Evolutionary conservation across 2,113 vertebrate genomes (phyloP).

Genomic region (Psittacara wagleri): DNA sequence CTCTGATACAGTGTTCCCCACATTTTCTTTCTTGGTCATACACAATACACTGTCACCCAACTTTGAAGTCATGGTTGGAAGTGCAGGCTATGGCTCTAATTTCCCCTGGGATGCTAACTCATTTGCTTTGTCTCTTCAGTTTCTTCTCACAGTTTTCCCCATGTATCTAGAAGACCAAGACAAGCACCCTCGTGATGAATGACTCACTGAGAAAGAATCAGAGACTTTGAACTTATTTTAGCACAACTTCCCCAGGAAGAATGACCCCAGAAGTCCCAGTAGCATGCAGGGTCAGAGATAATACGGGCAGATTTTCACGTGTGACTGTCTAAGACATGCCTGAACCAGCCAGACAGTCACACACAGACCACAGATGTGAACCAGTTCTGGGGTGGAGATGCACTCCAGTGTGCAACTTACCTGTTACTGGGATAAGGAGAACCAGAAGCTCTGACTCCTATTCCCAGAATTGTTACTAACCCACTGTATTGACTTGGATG

Average conservation of each 20-base stretch:
- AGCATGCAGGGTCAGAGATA: neutral
- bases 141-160: constrained; percentile 26
- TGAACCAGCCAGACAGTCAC: neutral
- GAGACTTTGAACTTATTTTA: constrained; percentile 34
- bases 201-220: constrained; percentile 44
- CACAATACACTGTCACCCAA: neutral
- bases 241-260: constrained; percentile 37
- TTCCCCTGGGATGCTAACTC: neutral
- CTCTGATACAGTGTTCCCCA: neutral
- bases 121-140: neutral
- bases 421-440: neutral
- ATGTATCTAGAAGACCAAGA: neutral
- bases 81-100: neutral
- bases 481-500: neutral
- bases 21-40: neutral
- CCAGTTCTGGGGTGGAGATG: neutral
- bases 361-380: neutral
- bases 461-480: neutral
- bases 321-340: neutral
- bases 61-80: neutral
- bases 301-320: neutral
- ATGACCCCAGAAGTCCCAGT: neutral
- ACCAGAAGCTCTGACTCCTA: neutral
- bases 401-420: neutral
- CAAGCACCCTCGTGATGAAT: neutral